phyloP scores from a whole-genome alignment of 2,888 invertebrate species.

The Ochlodes sylvanus region DNA sequence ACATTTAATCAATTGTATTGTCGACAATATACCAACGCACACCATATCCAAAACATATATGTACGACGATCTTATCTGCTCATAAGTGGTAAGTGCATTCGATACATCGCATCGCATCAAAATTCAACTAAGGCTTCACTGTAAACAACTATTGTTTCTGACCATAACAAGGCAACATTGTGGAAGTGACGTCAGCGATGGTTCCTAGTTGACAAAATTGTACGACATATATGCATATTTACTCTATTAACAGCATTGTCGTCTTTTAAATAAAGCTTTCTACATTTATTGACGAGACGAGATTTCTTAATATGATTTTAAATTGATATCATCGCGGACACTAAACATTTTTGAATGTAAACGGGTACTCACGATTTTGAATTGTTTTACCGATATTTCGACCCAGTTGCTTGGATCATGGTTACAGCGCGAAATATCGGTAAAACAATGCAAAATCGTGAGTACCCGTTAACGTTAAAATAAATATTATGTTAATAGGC shows the following conservation, averaged over 20 bases:
- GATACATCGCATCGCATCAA: slow-evolving; percentile 53
- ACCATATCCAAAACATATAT: slow-evolving; percentile 41
- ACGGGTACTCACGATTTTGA: too few relatives aligned
- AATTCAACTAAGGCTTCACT: slow-evolving; percentile 61
- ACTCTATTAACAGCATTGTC: neutral
- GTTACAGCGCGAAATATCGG: too few relatives aligned
- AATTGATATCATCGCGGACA: too few relatives aligned
- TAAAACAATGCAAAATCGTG: too few relatives aligned
- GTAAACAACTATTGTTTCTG: slow-evolving; percentile 75
- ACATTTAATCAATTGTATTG: slow-evolving; percentile 21
- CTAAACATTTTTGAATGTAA: too few relatives aligned
- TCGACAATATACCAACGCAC: slow-evolving; percentile 21
- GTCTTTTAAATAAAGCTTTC: too few relatives aligned
- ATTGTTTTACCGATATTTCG: too few relatives aligned
- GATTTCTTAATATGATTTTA: too few relatives aligned
- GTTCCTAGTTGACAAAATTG: neutral
- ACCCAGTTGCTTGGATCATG: too few relatives aligned
- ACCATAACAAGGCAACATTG: slow-evolving; percentile 49
- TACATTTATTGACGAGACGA: too few relatives aligned
- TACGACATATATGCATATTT: neutral
- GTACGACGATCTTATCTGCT: slow-evolving; percentile 43
- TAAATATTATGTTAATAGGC: too few relatives aligned
- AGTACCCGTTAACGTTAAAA: too few relatives aligned
- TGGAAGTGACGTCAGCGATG: slow-evolving; percentile 48
- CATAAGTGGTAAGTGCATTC: slow-evolving; percentile 39